phyloP scores from a whole-genome alignment of 2,888 invertebrate genomes.

The Graphium colonna region DNA sequence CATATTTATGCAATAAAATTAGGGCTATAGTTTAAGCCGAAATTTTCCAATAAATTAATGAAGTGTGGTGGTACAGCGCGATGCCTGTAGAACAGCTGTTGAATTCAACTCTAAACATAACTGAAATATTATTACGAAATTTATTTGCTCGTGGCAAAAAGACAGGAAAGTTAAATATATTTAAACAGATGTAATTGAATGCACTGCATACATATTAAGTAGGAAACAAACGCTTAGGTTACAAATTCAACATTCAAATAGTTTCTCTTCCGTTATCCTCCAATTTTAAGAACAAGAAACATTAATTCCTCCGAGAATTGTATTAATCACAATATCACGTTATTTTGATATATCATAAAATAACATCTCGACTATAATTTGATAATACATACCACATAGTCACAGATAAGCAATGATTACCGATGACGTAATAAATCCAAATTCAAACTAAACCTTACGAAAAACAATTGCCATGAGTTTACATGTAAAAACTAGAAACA shows the following conservation, averaged over 20 bases:
- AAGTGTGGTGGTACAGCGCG: too few relatives aligned
- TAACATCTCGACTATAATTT: conserved; percentile 13
- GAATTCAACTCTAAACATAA: too few relatives aligned
- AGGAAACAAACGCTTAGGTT: too few relatives aligned
- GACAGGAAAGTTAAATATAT: neutral
- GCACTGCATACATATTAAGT: neutral
- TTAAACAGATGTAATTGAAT: neutral
- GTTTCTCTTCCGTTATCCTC: conserved; percentile 10
- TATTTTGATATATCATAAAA: conserved; percentile 16
- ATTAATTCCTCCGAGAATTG: conserved; percentile 4
- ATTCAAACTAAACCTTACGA: neutral
- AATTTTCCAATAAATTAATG: too few relatives aligned
- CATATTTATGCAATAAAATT: too few relatives aligned
- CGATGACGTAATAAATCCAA: neutral
- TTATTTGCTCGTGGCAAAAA: too few relatives aligned
- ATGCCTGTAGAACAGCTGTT: too few relatives aligned
- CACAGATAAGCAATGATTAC: conserved; percentile 8
- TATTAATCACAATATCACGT: conserved; percentile 15
- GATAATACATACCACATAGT: conserved; percentile 7
- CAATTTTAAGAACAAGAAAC: conserved; percentile 10
- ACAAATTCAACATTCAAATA: neutral
- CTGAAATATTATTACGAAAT: too few relatives aligned
- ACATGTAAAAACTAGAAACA: neutral
- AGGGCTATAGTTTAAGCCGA: too few relatives aligned
- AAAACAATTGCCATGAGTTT: too few relatives aligned